Evolutionary conservation across 2,888 invertebrate species (phyloP).

Genomic region (Diogma glabrata): DNA sequence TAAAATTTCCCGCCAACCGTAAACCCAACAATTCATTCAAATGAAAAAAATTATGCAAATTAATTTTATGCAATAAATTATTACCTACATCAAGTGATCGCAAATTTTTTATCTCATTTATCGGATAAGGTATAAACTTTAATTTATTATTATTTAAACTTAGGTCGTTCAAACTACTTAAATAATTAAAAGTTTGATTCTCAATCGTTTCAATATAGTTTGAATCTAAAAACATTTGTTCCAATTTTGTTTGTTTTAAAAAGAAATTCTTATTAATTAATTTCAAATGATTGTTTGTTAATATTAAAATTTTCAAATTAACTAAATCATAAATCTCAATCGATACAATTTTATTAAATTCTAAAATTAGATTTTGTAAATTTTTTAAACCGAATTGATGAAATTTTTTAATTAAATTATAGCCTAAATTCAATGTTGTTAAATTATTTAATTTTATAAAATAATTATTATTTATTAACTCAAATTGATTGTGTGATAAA

Average conservation of each 20-base stretch:
- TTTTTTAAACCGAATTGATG: slow-evolving; percentile 51
- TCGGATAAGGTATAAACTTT: slow-evolving; percentile 55
- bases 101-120: slow-evolving; percentile 54
- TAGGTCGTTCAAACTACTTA: slow-evolving; percentile 64
- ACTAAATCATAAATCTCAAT: slow-evolving; percentile 61
- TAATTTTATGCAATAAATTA: slow-evolving; percentile 61
- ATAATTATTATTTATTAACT: slow-evolving; percentile 60
- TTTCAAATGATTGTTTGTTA: slow-evolving; percentile 58
- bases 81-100: slow-evolving; percentile 70
- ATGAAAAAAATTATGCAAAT: slow-evolving; percentile 59
- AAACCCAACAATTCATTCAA: slow-evolving; percentile 63
- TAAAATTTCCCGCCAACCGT: slow-evolving; percentile 66
- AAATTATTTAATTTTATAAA: slow-evolving; percentile 62
- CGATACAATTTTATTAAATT: slow-evolving; percentile 55
- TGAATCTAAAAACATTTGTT: slow-evolving; percentile 60
- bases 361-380: slow-evolving; percentile 61
- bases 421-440: slow-evolving; percentile 60
- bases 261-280: slow-evolving; percentile 58
- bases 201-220: slow-evolving; percentile 60
- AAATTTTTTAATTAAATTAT: slow-evolving; percentile 60
- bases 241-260: slow-evolving; percentile 58
- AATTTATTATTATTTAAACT: slow-evolving; percentile 62
- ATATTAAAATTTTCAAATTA: slow-evolving; percentile 62
- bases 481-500: slow-evolving; percentile 59
- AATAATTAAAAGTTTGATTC: slow-evolving; percentile 59